Conservation (phyloP, 2,113 vertebrate genomes). For the Archilochus colubris region DNA sequence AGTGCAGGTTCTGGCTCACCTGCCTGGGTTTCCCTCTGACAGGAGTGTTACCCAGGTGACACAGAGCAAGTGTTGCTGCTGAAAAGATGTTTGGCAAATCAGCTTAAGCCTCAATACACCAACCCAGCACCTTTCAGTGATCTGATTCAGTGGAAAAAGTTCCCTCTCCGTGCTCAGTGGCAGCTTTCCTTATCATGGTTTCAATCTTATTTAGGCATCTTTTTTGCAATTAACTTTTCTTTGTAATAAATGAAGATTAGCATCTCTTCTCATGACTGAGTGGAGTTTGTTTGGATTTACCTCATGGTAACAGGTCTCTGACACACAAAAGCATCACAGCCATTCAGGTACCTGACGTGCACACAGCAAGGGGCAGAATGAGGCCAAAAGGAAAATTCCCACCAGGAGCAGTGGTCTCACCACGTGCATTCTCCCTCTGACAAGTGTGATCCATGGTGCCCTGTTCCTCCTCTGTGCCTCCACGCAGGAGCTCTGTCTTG, state of each 20-base stretch:
- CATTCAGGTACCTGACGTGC: background rate
- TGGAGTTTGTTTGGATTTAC: background rate
- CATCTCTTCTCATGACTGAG: background rate
- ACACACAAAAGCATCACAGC: background rate
- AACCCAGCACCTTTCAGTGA: rapidly evolving
- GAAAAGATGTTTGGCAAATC: background rate
- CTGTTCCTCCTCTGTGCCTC: rapidly evolving
- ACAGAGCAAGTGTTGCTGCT: background rate
- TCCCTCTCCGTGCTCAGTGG: background rate
- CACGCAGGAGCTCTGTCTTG: rapidly evolving
- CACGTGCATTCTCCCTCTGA: rapidly evolving
- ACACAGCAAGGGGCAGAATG: rapidly evolving
- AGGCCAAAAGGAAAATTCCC: background rate
- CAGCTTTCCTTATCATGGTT: background rate
- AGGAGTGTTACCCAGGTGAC: background rate
- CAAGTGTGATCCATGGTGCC: rapidly evolving
- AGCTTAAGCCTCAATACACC: background rate
- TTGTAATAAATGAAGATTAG: background rate
- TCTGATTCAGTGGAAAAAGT: background rate
- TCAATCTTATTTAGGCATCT: background rate
- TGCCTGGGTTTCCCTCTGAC: background rate
- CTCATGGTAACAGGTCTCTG: background rate
- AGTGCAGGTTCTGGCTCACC: background rate
- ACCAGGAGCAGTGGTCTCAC: background rate
- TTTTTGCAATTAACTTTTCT: background rate